Evolutionary conservation across 2,888 invertebrate species (phyloP).

Genomic region (Druceiella hillmani): DNA sequence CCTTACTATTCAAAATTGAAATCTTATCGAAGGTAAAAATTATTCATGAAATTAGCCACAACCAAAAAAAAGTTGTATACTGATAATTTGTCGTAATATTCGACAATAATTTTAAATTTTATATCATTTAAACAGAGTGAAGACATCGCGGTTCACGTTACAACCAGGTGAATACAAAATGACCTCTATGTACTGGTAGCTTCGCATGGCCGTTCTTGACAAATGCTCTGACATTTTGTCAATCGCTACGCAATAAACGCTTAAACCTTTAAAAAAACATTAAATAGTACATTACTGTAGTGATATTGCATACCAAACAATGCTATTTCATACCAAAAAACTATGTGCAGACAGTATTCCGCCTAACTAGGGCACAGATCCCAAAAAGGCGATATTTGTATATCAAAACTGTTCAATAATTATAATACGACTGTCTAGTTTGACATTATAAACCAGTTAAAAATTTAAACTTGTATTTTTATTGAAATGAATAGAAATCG

Average conservation of each 20-base stretch:
- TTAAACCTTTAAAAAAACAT: no score
- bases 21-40: no score
- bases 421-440: slow-evolving; percentile 39
- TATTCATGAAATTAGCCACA: no score
- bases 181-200: slow-evolving; percentile 53
- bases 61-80: neutral
- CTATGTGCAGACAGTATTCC: slow-evolving; percentile 1
- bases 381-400: slow-evolving; percentile 49
- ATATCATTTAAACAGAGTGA: slow-evolving; percentile 27
- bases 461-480: no score
- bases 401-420: slow-evolving; percentile 41
- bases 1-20: no score
- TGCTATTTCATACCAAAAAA: slow-evolving; percentile 4
- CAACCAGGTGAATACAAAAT: slow-evolving; percentile 52
- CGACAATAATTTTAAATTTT: neutral
- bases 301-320: no score
- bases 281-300: no score
- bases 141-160: slow-evolving; percentile 50
- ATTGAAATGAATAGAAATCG: no score
- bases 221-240: slow-evolving; percentile 50
- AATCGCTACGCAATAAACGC: slow-evolving; percentile 47
- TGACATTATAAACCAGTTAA: slow-evolving; percentile 35
- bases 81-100: slow-evolving; percentile 2
- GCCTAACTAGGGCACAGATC: slow-evolving; percentile 31
- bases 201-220: slow-evolving; percentile 48